These are phyloP conservation scores for Calameuta filiformis DNA, from an alignment of 2,888 invertebrate genomes.

Conservation along the genomic window DNA sequence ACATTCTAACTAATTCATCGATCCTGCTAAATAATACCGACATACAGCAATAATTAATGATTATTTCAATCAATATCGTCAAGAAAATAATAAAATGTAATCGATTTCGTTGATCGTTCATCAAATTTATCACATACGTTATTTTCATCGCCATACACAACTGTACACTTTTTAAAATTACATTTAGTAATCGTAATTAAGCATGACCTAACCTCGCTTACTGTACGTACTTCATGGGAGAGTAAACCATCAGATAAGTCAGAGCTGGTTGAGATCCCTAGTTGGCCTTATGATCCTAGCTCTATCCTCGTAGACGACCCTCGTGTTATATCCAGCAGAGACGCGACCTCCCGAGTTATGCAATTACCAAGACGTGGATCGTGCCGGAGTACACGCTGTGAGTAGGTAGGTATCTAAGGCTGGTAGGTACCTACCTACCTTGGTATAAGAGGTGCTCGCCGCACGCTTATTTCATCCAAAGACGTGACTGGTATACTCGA, in stretches of 20 bases:
- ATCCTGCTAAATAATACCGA: neutral
- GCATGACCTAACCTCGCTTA: neutral
- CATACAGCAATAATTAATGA: neutral
- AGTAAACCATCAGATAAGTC: neutral
- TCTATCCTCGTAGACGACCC: constrained; percentile 18
- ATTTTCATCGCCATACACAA: neutral
- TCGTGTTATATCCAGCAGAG: constrained; percentile 25
- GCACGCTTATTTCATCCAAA: constrained; percentile 30
- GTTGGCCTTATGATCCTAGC: neutral
- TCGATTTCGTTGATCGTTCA: too few species aligned
- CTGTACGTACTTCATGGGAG: neutral
- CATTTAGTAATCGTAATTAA: neutral
- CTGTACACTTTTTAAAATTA: neutral
- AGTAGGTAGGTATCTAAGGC: neutral
- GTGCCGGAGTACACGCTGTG: constrained; percentile 8
- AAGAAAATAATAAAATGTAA: too few species aligned
- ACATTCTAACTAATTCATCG: neutral
- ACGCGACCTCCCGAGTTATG: constrained; percentile 38
- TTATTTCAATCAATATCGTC: too few species aligned
- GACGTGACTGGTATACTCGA: constrained; percentile 31
- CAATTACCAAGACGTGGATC: constrained; percentile 30
- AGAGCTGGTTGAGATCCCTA: neutral
- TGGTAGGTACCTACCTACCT: neutral
- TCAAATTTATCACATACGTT: too few species aligned
- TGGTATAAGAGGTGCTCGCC: constrained; percentile 25